These are phyloP conservation scores for Hippocampus kuda DNA, from an alignment of 2,797 vertebrate species.

Conservation along the genomic window DNA sequence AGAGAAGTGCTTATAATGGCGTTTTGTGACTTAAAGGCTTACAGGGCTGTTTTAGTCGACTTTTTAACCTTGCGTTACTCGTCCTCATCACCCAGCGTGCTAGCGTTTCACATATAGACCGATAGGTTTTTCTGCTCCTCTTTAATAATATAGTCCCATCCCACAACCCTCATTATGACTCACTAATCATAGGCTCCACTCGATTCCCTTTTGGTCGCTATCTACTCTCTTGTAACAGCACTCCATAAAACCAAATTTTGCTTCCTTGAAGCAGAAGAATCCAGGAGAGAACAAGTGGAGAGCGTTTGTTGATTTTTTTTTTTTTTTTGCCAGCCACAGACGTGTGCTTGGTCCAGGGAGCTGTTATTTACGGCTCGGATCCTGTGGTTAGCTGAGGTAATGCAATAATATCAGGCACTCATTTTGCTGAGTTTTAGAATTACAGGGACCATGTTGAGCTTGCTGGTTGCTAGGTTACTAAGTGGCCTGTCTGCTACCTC, in stretches of 20 bases:
- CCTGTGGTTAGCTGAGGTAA: slow-evolving; percentile 56
- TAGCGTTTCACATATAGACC: slow-evolving; percentile 46
- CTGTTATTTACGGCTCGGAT: slow-evolving; percentile 65
- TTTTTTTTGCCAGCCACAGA: slow-evolving; percentile 16
- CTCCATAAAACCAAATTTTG: slow-evolving; percentile 28
- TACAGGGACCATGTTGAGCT: slow-evolving; percentile 56
- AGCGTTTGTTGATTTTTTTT: slow-evolving; percentile 65
- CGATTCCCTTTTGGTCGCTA: slow-evolving; percentile 50
- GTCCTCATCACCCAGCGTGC: slow-evolving; percentile 24
- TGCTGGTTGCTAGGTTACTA: slow-evolving; percentile 60
- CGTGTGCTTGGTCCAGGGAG: slow-evolving; percentile 57
- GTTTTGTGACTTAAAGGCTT: slow-evolving; percentile 7
- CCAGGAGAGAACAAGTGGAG: slow-evolving; percentile 49
- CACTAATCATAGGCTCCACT: slow-evolving; percentile 60
- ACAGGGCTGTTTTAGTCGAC: slow-evolving; percentile 14
- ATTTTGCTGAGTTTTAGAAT: slow-evolving; percentile 46
- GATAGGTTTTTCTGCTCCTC: slow-evolving; percentile 40
- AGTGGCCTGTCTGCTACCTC: slow-evolving; percentile 21
- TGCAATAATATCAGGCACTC: slow-evolving; percentile 64
- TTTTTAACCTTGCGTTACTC: slow-evolving; percentile 13
- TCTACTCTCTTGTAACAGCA: slow-evolving; percentile 20
- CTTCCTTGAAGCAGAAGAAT: slow-evolving; percentile 32
- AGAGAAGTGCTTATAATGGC: slow-evolving; percentile 21
- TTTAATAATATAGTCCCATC: slow-evolving; percentile 58
- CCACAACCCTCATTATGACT: slow-evolving; percentile 55